Conservation (phyloP, 2,797 vertebrate species). For the Gila robusta region DNA sequence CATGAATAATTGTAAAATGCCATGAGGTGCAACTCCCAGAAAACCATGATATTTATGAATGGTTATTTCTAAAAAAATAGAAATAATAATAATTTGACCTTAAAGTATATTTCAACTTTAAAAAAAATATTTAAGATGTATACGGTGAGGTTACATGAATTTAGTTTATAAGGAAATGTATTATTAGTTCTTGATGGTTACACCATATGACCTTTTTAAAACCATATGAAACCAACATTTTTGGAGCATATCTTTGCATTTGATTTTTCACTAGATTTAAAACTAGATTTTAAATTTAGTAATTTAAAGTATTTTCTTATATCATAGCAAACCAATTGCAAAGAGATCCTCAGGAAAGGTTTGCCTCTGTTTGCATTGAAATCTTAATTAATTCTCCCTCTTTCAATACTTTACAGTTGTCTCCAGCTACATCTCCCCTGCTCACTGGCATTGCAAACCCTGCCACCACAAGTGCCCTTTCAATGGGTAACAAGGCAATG, state of each 20-base stretch:
- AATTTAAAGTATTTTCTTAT: neutral
- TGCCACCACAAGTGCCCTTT: slow-evolving; percentile 45
- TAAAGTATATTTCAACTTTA: too few relatives aligned
- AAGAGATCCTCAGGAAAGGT: neutral
- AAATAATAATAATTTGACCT: too few relatives aligned
- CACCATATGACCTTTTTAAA: neutral
- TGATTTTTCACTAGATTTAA: neutral
- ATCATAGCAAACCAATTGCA: neutral
- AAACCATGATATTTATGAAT: neutral
- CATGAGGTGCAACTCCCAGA: neutral
- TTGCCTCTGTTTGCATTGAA: neutral
- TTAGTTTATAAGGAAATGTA: neutral
- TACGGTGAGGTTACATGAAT: neutral
- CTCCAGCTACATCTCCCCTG: slow-evolving; percentile 57
- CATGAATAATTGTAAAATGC: neutral
- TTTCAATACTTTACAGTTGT: slow-evolving; percentile 69
- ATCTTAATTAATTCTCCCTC: neutral
- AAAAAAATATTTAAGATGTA: neutral
- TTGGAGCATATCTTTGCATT: neutral
- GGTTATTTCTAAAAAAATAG: neutral
- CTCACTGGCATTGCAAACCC: slow-evolving; percentile 55
- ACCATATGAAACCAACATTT: neutral
- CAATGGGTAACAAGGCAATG: slow-evolving; percentile 68
- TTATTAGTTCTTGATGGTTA: neutral
- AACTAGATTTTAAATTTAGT: neutral